A percentile compares a stretch with the other conserved stretches of the same genome.
Conservation (phyloP, 2,888 invertebrate genomes). For the Ophion slaviceki region DNA sequence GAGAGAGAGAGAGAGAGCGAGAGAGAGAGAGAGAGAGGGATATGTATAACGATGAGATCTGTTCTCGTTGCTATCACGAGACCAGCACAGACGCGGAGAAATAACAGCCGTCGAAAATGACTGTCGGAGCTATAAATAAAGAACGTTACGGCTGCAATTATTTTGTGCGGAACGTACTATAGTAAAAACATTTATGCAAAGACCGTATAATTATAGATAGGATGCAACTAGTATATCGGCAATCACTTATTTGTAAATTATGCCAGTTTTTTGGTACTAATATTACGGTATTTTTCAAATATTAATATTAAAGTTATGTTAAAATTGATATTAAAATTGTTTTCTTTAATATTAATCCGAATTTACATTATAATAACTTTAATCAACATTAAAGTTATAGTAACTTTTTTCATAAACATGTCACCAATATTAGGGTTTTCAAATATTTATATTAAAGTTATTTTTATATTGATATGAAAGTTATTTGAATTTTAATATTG, state of each 20-base stretch:
- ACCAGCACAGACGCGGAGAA: conserved; percentile 7
- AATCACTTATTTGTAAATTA: background rate
- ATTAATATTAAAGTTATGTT: background rate
- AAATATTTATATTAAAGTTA: too few species aligned
- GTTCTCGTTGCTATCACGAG: conserved; percentile 18
- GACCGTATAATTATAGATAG: background rate
- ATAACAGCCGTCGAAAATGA: conserved; percentile 14
- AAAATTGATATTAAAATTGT: background rate
- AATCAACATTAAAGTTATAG: too few species aligned
- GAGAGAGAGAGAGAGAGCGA: conserved; percentile 8
- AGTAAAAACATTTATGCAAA: background rate
- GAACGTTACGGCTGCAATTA: background rate
- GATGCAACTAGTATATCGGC: background rate
- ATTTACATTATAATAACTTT: too few species aligned
- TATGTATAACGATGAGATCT: conserved; percentile 12
- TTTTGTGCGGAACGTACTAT: background rate
- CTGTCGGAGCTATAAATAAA: background rate
- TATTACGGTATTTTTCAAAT: background rate
- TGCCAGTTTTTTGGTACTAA: background rate
- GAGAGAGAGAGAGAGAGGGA: background rate
- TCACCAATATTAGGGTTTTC: too few species aligned
- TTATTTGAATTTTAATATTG: too few species aligned
- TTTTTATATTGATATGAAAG: too few species aligned
- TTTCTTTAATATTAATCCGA: background rate
- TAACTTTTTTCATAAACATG: too few species aligned